Evolutionary conservation across 2,113 vertebrate genomes (phyloP).

Genomic region (Chlorodrepanis virens): DNA sequence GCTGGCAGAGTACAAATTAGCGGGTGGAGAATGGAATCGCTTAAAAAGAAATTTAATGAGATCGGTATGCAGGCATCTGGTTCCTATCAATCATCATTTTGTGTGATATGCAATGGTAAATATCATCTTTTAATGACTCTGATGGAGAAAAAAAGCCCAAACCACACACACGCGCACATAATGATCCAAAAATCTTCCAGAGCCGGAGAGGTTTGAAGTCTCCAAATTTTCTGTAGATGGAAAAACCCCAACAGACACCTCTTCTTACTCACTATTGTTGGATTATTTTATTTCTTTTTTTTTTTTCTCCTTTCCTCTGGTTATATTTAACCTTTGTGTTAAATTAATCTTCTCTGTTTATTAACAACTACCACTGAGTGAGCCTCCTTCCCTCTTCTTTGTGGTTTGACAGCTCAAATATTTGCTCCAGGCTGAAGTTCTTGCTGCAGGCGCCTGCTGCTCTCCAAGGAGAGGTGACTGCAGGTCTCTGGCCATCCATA

Average conservation of each 20-base stretch:
- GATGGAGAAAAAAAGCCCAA: not conserved
- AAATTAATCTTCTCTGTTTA: conserved; percentile 62
- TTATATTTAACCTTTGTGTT: conserved; percentile 59
- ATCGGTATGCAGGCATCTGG: conserved; percentile 53
- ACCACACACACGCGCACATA: not conserved
- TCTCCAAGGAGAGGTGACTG: not conserved
- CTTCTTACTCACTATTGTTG: not conserved
- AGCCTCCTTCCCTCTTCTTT: not conserved
- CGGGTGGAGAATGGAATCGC: conserved; percentile 6
- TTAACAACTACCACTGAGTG: not conserved
- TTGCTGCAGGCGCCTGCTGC: not conserved
- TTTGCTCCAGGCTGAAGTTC: not conserved
- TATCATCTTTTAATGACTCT: conserved; percentile 27
- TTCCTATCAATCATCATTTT: conserved; percentile 52
- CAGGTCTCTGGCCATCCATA: not conserved
- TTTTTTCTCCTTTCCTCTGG: not conserved
- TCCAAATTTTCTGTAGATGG: not conserved
- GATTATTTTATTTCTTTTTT: conserved; percentile 11
- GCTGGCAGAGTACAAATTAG: conserved; percentile 28
- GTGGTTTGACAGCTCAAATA: not conserved
- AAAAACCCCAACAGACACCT: conserved; percentile 24
- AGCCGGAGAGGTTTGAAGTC: not conserved
- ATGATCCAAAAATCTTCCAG: not conserved
- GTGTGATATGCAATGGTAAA: conserved; percentile 30
- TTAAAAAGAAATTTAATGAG: conserved; percentile 61